Conservation (phyloP, 2,113 vertebrate species). For the Pelecanus crispus region DNA sequence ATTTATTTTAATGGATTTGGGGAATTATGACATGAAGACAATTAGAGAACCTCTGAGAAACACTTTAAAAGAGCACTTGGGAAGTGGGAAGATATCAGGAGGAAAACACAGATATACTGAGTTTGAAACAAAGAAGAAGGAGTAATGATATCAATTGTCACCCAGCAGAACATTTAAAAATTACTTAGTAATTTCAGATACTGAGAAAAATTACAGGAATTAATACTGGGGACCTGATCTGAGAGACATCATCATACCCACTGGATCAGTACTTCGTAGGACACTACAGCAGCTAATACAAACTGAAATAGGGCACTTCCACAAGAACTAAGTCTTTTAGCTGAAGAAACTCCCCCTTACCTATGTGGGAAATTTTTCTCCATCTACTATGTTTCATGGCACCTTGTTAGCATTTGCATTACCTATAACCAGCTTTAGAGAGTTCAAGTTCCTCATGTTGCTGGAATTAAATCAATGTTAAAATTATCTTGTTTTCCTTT, state of each 20-base stretch:
- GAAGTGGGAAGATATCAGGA: background rate
- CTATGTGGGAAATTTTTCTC: background rate
- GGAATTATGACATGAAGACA: background rate
- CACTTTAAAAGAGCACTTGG: background rate
- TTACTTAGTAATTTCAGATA: background rate
- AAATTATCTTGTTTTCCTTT: background rate
- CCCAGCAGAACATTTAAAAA: background rate
- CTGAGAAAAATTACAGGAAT: background rate
- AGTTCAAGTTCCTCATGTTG: background rate
- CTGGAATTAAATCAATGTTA: background rate
- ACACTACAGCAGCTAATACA: background rate
- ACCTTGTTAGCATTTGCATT: background rate
- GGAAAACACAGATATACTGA: background rate
- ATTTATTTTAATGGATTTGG: background rate
- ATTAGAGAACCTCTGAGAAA: background rate
- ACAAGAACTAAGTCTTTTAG: background rate
- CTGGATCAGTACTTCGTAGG: background rate
- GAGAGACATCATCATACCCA: background rate
- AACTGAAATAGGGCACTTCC: background rate
- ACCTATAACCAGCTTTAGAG: background rate
- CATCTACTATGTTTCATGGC: background rate
- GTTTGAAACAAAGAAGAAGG: background rate
- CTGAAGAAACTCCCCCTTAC: background rate
- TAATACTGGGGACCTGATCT: background rate
- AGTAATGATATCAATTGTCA: background rate